Base-by-base conservation (phyloP, 1,140 invertebrate species). In the Drosophila pachea region DNA sequence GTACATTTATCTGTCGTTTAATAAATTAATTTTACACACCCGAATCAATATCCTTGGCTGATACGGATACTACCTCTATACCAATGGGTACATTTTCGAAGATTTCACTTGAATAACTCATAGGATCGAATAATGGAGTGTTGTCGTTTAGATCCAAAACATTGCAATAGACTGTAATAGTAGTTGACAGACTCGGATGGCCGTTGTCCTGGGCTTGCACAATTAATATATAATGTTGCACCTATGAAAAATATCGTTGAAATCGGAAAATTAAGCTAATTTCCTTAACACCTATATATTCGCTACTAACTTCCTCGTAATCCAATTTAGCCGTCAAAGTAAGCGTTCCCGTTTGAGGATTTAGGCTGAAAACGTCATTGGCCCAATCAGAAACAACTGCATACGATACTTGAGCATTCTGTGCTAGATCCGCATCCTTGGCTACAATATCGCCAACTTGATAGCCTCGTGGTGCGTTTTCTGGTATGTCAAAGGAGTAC, bases 81-180 rank as follows among this genome's bases (percentile, higher is more conserved):
- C 94, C 95, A 14, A 96, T 88, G 0, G 95, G 93, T 7, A 94
- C 93, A 81, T 98, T 97, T 90, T 99, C 98, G 69, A 93, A 92
- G 47, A 99, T 92, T 78, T 97, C 96, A 71, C 95, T 94, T 16
- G 93, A 95, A 89, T 97, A 97, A 54, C 95, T 95, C 90, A 97
- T 96, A 0, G 95, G 94, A 82, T 97, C 95, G 88, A 99, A 99
- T 38, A 96, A 91, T 0, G 98, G 97, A 0, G 95, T 93, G 88
- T 99, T 99, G 90, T 99, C 98, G 89, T 99, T 99, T 22, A 98
- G 91, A 88, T 99, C 97, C 36, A 97, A 90, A 0, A 99, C 96
- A 90, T 98, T 97, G 88, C 98, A 95, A 90, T 97, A 97, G 7
- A 97, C 95, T 0, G 96, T 97, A 7, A 97, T 92, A 4, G 96